phyloP scores from a whole-genome alignment of 2,113 vertebrate genomes.

The Nibea albiflora region DNA sequence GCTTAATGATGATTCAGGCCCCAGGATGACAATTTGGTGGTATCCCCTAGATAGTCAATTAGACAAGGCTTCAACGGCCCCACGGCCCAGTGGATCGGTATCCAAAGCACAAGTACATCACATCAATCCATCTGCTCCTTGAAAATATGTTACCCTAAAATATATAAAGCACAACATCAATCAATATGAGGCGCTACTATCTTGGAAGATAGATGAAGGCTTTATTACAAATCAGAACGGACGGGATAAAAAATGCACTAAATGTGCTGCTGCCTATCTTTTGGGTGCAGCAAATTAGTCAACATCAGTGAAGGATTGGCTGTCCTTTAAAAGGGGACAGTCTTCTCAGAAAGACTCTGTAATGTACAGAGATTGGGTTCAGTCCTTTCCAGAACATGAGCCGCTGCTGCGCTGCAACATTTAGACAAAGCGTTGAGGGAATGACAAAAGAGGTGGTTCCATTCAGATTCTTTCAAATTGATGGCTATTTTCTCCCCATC shows the following conservation, averaged over 20 bases:
- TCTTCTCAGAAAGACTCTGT: neutral
- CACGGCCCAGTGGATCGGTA: constrained; percentile 23
- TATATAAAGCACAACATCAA: constrained; percentile 13
- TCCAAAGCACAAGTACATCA: constrained; percentile 37
- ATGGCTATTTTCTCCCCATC: neutral
- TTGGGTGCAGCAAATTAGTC: constrained; percentile 36
- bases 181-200: constrained; percentile 25
- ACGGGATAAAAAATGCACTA: constrained; percentile 18
- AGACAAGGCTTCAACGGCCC: constrained; percentile 35
- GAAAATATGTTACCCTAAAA: constrained; percentile 26
- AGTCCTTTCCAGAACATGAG: neutral
- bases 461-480: neutral
- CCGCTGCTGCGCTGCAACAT: neutral
- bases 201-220: constrained; percentile 46
- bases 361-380: neutral
- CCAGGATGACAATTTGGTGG: constrained; percentile 44
- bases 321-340: constrained; percentile 6
- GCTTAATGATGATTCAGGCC: constrained; percentile 58
- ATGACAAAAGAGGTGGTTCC: neutral
- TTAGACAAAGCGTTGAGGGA: neutral
- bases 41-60: constrained; percentile 67
- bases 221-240: constrained; percentile 54
- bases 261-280: constrained; percentile 24
- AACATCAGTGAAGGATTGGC: constrained; percentile 14
- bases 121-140: constrained; percentile 57